A percentile compares a stretch with the other conserved stretches of the same genome.
These are phyloP conservation scores for Tenthredo notha DNA, from an alignment of 2,888 invertebrate genomes.

Conservation along the genomic window DNA sequence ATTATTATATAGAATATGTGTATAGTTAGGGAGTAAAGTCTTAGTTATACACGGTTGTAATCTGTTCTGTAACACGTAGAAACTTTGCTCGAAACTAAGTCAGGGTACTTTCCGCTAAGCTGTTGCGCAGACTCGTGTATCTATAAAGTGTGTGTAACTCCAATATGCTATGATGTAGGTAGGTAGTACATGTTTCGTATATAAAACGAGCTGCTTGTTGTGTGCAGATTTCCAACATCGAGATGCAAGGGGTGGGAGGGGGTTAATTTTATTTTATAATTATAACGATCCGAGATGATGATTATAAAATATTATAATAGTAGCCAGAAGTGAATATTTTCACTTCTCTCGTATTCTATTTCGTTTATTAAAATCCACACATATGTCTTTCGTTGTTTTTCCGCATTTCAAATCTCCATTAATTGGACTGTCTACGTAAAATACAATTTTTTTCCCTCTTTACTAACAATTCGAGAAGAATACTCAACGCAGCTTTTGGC, in stretches of 20 bases:
- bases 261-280: background rate
- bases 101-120: conserved; percentile 36
- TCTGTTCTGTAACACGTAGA: conserved; percentile 33
- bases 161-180: conserved; percentile 7
- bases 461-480: background rate
- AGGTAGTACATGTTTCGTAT: background rate
- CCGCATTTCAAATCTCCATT: background rate
- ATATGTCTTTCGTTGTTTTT: background rate
- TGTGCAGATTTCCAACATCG: background rate
- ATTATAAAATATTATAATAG: background rate
- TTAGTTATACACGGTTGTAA: conserved; percentile 19
- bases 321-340: background rate
- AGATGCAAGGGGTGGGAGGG: too few relatives aligned
- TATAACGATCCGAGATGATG: background rate
- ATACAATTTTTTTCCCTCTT: background rate
- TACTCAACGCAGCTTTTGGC: background rate
- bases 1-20: background rate
- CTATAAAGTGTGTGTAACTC: background rate
- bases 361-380: background rate
- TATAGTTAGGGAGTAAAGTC: conserved; percentile 3
- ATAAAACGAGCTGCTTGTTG: conserved; percentile 28
- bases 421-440: conserved; percentile 5
- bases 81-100: conserved; percentile 36
- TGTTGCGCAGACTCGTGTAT: conserved; percentile 27
- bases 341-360: background rate